Percentiles rank a stretch among this genome's conserved stretches.
Evolutionary conservation across 53 echinoderm and acorn worm genomes (phyloP).

Genomic region (Mesocentrotus franciscanus): DNA sequence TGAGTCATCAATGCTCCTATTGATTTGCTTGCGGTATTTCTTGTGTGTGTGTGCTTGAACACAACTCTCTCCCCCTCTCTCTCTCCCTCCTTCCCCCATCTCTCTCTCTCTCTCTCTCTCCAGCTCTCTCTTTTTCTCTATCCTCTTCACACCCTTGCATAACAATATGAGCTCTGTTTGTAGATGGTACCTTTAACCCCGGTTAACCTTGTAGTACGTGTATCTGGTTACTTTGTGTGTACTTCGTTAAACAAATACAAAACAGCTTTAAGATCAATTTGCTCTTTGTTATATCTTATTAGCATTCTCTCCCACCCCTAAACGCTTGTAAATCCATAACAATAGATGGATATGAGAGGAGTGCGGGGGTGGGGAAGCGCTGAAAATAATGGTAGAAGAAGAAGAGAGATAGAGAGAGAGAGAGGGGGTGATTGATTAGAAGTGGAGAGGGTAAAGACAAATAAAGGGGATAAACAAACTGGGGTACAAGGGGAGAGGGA

Average conservation of each 20-base stretch:
- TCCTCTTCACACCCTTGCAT: not conserved
- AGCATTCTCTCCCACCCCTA: not conserved
- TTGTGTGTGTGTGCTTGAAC: not conserved
- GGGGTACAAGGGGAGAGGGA: too few relatives aligned
- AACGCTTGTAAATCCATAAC: too few relatives aligned
- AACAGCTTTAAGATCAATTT: not conserved
- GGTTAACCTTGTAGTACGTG: not conserved
- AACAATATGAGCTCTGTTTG: not conserved
- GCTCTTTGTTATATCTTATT: not conserved
- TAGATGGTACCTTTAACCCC: not conserved
- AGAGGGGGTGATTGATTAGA: not conserved
- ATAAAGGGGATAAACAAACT: not conserved
- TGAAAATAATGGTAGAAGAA: not conserved
- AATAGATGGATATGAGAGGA: too few relatives aligned
- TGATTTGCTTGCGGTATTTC: not conserved
- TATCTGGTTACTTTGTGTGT: not conserved
- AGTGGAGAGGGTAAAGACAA: too few relatives aligned
- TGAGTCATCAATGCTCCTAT: not conserved
- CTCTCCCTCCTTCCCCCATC: not conserved
- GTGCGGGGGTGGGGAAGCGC: not conserved
- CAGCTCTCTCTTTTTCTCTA: not conserved
- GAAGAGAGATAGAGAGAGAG: not conserved
- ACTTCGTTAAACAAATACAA: constrained; percentile 3
- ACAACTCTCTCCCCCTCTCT: not conserved
- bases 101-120: not conserved